A percentile compares a stretch with the other conserved stretches of the same genome.
Conservation (phyloP, 2,797 vertebrate species). For the Gymnothorax javanicus region DNA sequence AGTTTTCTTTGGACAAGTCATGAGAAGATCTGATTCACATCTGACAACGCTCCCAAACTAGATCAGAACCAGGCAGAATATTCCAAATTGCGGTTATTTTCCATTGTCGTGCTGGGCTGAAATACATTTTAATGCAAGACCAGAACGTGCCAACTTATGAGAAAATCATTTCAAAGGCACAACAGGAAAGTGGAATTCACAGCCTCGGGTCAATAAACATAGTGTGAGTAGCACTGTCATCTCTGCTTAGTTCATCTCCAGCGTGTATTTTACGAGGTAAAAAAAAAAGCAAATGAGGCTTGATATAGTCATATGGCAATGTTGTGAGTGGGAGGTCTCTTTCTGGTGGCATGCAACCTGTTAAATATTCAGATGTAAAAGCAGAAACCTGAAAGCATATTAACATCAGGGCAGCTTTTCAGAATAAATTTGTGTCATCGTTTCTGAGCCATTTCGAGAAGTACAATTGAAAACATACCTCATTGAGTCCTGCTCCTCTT, state of each 20-base stretch:
- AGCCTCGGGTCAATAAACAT: not conserved
- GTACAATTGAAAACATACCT: not conserved
- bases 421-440: not conserved
- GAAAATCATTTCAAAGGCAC: not conserved
- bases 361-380: not conserved
- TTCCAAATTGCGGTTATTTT: not conserved
- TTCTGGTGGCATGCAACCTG: not conserved
- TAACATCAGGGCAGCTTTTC: not conserved
- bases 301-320: not conserved
- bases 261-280: not conserved
- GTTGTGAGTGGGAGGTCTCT: not conserved
- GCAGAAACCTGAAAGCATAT: not conserved
- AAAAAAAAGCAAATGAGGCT: not conserved
- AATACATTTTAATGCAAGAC: not conserved
- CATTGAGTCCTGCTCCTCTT: not conserved
- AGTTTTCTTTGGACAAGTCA: not conserved
- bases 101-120: not conserved
- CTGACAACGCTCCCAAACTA: not conserved
- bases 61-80: not conserved
- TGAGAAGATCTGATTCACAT: not conserved
- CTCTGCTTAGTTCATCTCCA: not conserved
- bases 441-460: not conserved
- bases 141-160: not conserved
- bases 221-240: not conserved
- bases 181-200: not conserved